Evolutionary conservation across 2,888 invertebrate species (phyloP), one percentile per base, ranked within the genome.

Genomic region (Harpagoxenus sublaevis): DNA sequence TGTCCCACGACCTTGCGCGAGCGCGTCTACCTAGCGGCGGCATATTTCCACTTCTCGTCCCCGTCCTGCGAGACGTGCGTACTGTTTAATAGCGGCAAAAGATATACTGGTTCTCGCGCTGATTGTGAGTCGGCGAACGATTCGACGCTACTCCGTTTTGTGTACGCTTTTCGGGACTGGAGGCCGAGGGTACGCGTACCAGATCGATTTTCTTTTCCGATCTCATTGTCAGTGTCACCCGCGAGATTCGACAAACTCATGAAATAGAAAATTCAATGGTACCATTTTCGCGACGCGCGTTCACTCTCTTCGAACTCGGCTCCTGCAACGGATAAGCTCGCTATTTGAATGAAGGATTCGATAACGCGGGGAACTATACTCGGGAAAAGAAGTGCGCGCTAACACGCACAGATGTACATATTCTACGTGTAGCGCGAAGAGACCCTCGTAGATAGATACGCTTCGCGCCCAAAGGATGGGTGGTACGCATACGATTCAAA

Each of bases 1-100:
- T 90, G 92, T 93, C 91, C 87, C 92, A 92, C 92, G 93, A 93
- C 93, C 93, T 93, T 93, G 93, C 92, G 81, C 86, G 91, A 89
- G 87, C 88, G 87, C 88, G 84, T 86, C 84, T 77, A 45, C 74
- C 71, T 70, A 60, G 55, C 82, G 66, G 65, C 84, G 83, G 65
- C 77, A 66, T 60, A 84, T 81, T 84, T 57, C 84, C 71, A 71
- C 73, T 83, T 70, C 84, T 68, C 79, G 74, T 84, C 68, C 55
- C 53, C 10, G 79, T 79, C 60, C 18, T 60, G 48, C 57, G 15
- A 70, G 79, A 48, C 45, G 60, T 42, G 2, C 60, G 48, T 70
- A 28, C 60, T 35, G 60, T 79, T 79, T 48, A 79, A 70, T 42
- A 48, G 48, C 31, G n/a, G 5, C 42, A 9, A 55, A 31, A 51